phyloP scores from a whole-genome alignment of 92 coral and sea anemone genomes.

The Zoanthus gigantus region DNA sequence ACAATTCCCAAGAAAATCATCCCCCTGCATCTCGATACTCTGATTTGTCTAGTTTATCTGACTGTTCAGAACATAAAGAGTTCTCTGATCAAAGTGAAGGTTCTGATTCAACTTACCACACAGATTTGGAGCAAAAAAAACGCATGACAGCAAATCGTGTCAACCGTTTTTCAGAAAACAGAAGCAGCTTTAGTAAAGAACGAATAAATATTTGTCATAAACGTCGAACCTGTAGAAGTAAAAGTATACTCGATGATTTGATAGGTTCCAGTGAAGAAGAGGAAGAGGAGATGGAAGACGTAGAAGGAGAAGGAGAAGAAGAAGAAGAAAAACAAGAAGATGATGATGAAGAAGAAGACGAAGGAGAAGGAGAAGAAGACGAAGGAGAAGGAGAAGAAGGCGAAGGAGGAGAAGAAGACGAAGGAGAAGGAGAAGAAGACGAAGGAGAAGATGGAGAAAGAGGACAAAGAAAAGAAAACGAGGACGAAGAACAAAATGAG shows the following conservation, averaged over 20 bases:
- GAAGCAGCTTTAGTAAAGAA: background rate
- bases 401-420: too few relatives aligned
- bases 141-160: background rate
- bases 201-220: background rate
- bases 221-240: background rate
- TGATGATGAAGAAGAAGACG: too few relatives aligned
- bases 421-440: too few relatives aligned
- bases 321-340: too few relatives aligned
- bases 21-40: background rate
- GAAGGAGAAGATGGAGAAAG: too few relatives aligned
- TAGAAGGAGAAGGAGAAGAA: too few relatives aligned
- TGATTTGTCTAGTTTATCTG: conserved; percentile 17
- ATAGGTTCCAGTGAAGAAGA: conserved; percentile 11
- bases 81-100: conserved; percentile 1
- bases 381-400: too few relatives aligned
- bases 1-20: background rate
- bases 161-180: background rate
- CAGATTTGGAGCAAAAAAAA: conserved; percentile 10
- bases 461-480: background rate
- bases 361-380: too few relatives aligned
- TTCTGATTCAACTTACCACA: background rate
- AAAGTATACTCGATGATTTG: conserved; percentile 24
- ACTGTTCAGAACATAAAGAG: conserved; percentile 2
- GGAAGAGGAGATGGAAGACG: too few relatives aligned
- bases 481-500: background rate